Percentiles rank a stretch among this genome's conserved stretches.
Conservation (phyloP, 2,797 vertebrate genomes). For the Scarus forsteni region DNA sequence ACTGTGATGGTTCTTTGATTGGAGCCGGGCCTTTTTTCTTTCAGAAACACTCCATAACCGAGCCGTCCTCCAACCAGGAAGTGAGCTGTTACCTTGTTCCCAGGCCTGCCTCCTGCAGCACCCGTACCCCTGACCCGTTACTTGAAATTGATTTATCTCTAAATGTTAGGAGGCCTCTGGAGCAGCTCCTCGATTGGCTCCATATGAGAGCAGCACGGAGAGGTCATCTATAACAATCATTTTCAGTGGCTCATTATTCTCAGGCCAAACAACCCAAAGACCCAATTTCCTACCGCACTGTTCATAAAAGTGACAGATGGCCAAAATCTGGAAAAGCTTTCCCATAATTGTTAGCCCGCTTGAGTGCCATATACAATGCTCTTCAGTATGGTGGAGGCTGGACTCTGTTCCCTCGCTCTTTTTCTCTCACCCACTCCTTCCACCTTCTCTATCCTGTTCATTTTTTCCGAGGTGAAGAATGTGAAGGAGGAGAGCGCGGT, state of each 20-base stretch:
- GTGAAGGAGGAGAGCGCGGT: slow-evolving; percentile 62
- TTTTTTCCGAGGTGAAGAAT: slow-evolving; percentile 77
- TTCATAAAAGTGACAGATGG: slow-evolving; percentile 88
- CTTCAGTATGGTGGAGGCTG: slow-evolving; percentile 67
- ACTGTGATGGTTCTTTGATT: slow-evolving; percentile 26
- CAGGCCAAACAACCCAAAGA: slow-evolving; percentile 81
- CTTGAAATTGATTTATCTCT: slow-evolving; percentile 84
- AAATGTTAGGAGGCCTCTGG: slow-evolving; percentile 81
- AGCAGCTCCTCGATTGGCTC: slow-evolving; percentile 79
- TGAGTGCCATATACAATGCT: slow-evolving; percentile 73
- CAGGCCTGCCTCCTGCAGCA: slow-evolving; percentile 70
- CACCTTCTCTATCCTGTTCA: slow-evolving; percentile 72
- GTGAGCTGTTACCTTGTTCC: slow-evolving; percentile 75
- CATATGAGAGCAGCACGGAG: slow-evolving; percentile 78
- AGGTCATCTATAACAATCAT: slow-evolving; percentile 86
- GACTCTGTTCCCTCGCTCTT: slow-evolving; percentile 37
- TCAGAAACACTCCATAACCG: slow-evolving; percentile 48
- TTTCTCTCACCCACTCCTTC: slow-evolving; percentile 63
- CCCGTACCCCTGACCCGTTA: slow-evolving; percentile 71
- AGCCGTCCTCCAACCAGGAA: slow-evolving; percentile 45
- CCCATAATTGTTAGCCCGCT: slow-evolving; percentile 73
- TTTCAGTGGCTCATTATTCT: slow-evolving; percentile 86
- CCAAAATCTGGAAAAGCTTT: slow-evolving; percentile 83
- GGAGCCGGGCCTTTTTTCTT: slow-evolving; percentile 53
- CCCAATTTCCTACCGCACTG: slow-evolving; percentile 84